Evolutionary conservation across 2,888 invertebrate genomes (phyloP).

Genomic region (Phlogophora meticulosa): DNA sequence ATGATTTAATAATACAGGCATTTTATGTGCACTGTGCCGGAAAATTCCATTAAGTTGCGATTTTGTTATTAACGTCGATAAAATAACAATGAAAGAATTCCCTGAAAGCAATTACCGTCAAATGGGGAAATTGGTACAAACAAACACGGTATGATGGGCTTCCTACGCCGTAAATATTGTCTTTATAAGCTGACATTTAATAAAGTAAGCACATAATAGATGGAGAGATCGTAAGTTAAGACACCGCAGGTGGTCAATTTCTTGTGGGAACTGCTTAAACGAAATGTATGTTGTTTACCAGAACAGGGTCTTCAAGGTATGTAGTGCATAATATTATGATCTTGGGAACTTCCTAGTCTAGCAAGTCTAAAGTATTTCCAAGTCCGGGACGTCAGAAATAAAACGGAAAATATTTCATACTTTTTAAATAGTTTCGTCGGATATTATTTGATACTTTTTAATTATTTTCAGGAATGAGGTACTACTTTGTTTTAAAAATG

Average conservation of each 20-base stretch:
- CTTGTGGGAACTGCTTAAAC: slow-evolving; percentile 23
- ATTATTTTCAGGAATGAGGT: too few relatives aligned
- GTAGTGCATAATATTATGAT: neutral
- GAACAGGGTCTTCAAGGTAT: neutral
- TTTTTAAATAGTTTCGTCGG: too few relatives aligned
- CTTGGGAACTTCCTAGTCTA: neutral
- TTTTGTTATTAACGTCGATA: slow-evolving; percentile 16
- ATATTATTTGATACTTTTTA: too few relatives aligned
- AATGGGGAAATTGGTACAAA: slow-evolving; percentile 40
- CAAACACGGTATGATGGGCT: slow-evolving; percentile 16
- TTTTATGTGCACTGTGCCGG: neutral
- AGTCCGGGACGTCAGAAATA: too few relatives aligned
- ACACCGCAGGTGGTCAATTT: slow-evolving; percentile 54
- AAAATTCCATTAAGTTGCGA: neutral
- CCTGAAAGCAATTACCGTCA: slow-evolving; percentile 30
- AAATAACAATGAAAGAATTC: slow-evolving; percentile 28
- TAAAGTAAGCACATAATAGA: slow-evolving; percentile 35
- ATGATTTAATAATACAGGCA: too few relatives aligned
- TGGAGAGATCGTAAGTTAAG: slow-evolving; percentile 41
- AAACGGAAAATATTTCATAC: too few relatives aligned
- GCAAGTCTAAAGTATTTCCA: neutral
- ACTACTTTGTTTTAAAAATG: too few relatives aligned
- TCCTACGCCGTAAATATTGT: slow-evolving; percentile 32
- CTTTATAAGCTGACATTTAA: slow-evolving; percentile 37
- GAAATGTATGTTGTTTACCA: slow-evolving; percentile 9